Evolutionary conservation across 1,140 invertebrate species (phyloP).

Genomic region (Ceratina australensis): DNA sequence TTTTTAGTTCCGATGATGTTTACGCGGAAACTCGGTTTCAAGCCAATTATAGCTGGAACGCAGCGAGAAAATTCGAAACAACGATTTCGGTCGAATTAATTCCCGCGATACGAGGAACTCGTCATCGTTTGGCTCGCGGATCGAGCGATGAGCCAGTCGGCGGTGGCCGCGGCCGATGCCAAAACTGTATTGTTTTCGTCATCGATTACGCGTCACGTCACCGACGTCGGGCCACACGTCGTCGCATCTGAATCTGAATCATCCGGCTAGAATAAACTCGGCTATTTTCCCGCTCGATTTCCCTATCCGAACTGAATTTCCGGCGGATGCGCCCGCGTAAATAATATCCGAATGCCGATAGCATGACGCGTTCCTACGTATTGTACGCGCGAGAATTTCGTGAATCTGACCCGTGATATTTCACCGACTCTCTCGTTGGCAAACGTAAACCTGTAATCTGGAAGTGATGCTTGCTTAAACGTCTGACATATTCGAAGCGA

Average conservation of each 20-base stretch:
- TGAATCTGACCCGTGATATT: conserved; percentile 14
- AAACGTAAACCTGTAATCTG: neutral
- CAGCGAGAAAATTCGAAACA: neutral
- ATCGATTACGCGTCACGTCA: conserved; percentile 25
- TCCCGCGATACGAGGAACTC: conserved; percentile 19
- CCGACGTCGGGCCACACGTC: neutral
- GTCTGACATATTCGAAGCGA: too few species aligned
- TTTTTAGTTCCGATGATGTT: neutral
- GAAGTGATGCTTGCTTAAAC: neutral
- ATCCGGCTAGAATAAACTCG: conserved; percentile 25
- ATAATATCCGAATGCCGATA: conserved; percentile 16
- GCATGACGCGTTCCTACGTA: neutral
- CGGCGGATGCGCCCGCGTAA: neutral
- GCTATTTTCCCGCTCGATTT: neutral
- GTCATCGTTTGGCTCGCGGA: conserved; percentile 28
- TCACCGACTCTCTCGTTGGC: neutral
- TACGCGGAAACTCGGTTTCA: neutral
- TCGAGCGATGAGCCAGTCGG: conserved; percentile 7
- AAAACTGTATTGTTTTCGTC: conserved; percentile 21
- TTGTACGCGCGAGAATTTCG: neutral
- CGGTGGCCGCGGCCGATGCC: neutral
- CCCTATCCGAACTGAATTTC: neutral
- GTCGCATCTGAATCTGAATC: conserved; percentile 9
- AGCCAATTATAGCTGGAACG: neutral
- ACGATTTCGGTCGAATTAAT: neutral